Percentiles rank a stretch among this genome's conserved stretches.
Conservation (phyloP, 2,797 vertebrate genomes). For the Hydrophis major region DNA sequence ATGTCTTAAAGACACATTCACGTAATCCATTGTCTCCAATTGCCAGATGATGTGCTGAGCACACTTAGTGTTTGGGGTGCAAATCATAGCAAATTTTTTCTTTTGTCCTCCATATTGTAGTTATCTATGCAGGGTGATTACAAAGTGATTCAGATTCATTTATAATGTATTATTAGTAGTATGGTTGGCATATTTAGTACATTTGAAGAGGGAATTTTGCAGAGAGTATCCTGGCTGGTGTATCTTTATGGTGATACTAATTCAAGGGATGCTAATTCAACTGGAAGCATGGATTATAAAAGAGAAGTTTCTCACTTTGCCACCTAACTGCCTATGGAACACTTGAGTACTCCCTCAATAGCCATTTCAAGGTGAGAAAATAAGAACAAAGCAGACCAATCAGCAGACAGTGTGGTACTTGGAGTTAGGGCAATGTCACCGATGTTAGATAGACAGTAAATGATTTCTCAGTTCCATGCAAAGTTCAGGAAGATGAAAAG, state of each 20-base stretch:
- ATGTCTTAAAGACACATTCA: background rate
- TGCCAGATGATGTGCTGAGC: background rate
- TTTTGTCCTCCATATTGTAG: background rate
- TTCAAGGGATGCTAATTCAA: background rate
- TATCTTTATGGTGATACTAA: background rate
- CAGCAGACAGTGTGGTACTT: background rate
- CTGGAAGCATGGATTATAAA: background rate
- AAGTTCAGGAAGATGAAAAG: background rate
- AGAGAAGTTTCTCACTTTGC: background rate
- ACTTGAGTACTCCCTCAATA: background rate
- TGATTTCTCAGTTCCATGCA: background rate
- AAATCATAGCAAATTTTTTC: background rate
- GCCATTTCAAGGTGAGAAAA: background rate
- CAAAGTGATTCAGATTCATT: background rate
- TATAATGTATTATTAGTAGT: background rate
- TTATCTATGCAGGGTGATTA: background rate
- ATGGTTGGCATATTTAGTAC: background rate
- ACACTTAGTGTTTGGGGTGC: background rate
- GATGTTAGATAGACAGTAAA: background rate
- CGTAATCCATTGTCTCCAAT: background rate
- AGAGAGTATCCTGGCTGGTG: background rate
- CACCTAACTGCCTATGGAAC: background rate
- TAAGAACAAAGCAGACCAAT: background rate
- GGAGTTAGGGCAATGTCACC: background rate
- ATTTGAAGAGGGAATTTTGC: background rate